phyloP scores from a whole-genome alignment of 2,113 vertebrate species.

The Bungarus multicinctus region DNA sequence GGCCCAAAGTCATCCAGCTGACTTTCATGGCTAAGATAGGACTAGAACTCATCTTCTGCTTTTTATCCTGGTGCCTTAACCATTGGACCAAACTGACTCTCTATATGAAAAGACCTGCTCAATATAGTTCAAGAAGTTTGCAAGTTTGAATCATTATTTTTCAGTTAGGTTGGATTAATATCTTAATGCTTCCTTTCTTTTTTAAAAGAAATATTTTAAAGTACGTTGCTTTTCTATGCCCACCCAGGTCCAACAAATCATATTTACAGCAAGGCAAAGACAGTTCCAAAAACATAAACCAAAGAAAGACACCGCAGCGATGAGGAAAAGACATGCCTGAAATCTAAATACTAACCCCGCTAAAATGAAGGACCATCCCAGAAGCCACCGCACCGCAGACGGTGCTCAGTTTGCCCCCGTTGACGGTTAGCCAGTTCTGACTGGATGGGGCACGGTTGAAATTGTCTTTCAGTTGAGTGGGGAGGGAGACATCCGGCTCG shows the following conservation, averaged over 20 bases:
- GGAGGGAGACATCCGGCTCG: conserved; percentile 81
- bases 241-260: neutral
- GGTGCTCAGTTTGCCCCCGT: conserved; percentile 89
- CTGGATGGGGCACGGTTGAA: conserved; percentile 89
- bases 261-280: neutral
- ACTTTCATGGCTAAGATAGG: no score
- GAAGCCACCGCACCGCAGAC: conserved; percentile 95
- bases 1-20: no score
- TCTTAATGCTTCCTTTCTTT: neutral
- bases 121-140: neutral
- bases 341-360: conserved; percentile 76
- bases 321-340: accelerated
- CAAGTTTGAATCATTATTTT: neutral
- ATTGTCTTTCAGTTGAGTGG: conserved; percentile 94
- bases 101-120: neutral
- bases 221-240: neutral
- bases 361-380: conserved; percentile 95
- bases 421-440: conserved; percentile 91
- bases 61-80: neutral
- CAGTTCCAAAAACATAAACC: neutral
- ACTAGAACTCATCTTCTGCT: neutral
- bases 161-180: neutral
- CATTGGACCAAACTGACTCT: neutral
- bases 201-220: neutral
- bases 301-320: neutral